These are phyloP conservation scores for Drosophila eugracilis DNA, from an alignment of 1,140 invertebrate species.

Conservation along the genomic window DNA sequence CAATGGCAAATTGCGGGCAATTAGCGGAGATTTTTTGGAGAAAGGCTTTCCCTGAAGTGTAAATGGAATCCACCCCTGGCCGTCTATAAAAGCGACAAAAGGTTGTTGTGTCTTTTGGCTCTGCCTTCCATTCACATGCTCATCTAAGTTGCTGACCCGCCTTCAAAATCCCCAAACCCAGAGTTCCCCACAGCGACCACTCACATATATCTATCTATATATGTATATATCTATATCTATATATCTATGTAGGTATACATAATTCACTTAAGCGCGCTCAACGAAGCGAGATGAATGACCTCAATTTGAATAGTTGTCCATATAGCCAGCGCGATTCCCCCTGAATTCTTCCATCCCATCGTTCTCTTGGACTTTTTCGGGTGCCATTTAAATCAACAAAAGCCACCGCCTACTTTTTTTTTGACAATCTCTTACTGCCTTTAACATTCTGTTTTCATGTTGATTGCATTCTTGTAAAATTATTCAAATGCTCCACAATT, in stretches of 20 bases:
- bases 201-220: constrained; percentile 47
- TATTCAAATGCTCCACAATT: constrained; percentile 82
- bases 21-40: constrained; percentile 57
- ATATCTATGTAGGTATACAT: constrained; percentile 59
- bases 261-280: constrained; percentile 82
- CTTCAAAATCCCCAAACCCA: constrained; percentile 1
- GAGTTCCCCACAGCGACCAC: background rate
- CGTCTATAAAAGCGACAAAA: constrained; percentile 16
- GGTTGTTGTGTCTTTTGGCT: background rate
- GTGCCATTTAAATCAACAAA: constrained; percentile 79
- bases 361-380: no score
- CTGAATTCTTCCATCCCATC: no score
- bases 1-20: constrained; percentile 61
- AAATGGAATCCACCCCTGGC: constrained; percentile 38
- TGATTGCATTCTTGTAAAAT: constrained; percentile 80
- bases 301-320: constrained; percentile 82
- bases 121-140: constrained; percentile 33
- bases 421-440: constrained; percentile 60
- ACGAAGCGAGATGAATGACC: constrained; percentile 84
- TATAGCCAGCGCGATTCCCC: constrained; percentile 23
- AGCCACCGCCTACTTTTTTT: constrained; percentile 70
- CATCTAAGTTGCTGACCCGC: constrained; percentile 29
- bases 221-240: constrained; percentile 37
- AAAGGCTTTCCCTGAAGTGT: constrained; percentile 66
- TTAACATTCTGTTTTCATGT: constrained; percentile 39